These are phyloP conservation scores for Pararge aegeria DNA, from an alignment of 1,140 invertebrate genomes.

Conservation along the genomic window DNA sequence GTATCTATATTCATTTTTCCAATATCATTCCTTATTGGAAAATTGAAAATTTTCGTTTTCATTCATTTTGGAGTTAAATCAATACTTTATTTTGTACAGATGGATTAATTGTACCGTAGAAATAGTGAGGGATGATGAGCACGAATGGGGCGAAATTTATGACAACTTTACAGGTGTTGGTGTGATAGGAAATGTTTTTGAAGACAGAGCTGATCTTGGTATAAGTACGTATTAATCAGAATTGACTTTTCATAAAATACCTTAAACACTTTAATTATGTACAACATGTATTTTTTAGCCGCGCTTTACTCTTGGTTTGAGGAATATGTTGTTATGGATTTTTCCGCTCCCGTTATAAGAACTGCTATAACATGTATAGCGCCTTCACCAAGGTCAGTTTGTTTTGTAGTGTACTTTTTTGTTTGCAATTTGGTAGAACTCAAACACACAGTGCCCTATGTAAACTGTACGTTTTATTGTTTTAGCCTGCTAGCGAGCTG, in stretches of 20 bases:
- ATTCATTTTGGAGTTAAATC: too few species aligned
- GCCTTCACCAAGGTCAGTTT: conserved; percentile 76
- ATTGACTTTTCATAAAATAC: too few species aligned
- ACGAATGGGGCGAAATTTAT: conserved; percentile 81
- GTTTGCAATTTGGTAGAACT: background rate
- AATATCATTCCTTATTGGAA: too few species aligned
- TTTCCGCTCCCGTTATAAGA: conserved; percentile 77
- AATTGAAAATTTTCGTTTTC: too few species aligned
- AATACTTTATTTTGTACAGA: conserved; percentile 36
- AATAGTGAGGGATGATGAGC: conserved; percentile 73
- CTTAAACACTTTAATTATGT: too few species aligned
- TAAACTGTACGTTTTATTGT: background rate
- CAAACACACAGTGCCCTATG: background rate
- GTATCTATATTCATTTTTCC: too few species aligned
- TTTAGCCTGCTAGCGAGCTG: conserved; percentile 22
- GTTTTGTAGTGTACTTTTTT: conserved; percentile 1
- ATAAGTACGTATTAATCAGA: conserved; percentile 73
- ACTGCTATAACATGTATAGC: conserved; percentile 81
- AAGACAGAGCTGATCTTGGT: conserved; percentile 81
- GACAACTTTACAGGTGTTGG: conserved; percentile 81
- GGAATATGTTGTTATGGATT: conserved; percentile 79
- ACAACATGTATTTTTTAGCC: conserved; percentile 55
- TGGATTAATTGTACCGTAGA: conserved; percentile 77
- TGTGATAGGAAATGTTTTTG: conserved; percentile 79
- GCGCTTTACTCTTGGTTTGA: conserved; percentile 82